Evolutionary conservation across 1,140 invertebrate species (phyloP).

Genomic region (Idris sp.): DNA sequence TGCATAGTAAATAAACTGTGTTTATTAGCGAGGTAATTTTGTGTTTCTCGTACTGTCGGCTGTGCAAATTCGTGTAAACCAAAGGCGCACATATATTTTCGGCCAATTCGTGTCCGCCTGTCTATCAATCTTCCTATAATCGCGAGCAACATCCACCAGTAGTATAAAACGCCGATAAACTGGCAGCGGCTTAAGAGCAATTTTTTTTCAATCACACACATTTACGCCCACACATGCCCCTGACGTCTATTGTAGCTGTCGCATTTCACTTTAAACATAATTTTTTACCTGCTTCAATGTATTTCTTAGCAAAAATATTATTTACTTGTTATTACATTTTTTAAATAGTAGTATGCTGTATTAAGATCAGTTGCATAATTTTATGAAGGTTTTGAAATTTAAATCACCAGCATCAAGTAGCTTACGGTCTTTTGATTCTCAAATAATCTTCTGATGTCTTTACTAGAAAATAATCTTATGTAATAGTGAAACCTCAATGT

Average conservation of each 20-base stretch:
- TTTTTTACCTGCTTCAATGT: conserved; percentile 29
- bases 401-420: conserved; percentile 4
- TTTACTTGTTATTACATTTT: too few relatives aligned
- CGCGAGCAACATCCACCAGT: conserved; percentile 53
- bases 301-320: not conserved
- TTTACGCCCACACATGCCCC: conserved; percentile 23
- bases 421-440: not conserved
- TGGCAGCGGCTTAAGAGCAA: conserved; percentile 47
- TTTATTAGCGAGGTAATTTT: conserved; percentile 56
- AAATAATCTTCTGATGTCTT: conserved; percentile 12
- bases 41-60: conserved; percentile 41
- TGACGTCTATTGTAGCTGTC: conserved; percentile 43
- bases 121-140: conserved; percentile 63
- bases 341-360: too few relatives aligned
- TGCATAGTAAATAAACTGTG: conserved; percentile 58
- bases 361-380: not conserved
- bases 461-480: conserved; percentile 30
- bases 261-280: too few relatives aligned
- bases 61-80: conserved; percentile 49
- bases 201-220: conserved; percentile 49
- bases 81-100: conserved; percentile 53
- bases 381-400: not conserved
- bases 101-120: conserved; percentile 52
- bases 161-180: conserved; percentile 59
- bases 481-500: conserved; percentile 25